These are phyloP conservation scores for Phodopus roborovskii DNA, from an alignment of 2,113 vertebrate species.

Conservation along the genomic window DNA sequence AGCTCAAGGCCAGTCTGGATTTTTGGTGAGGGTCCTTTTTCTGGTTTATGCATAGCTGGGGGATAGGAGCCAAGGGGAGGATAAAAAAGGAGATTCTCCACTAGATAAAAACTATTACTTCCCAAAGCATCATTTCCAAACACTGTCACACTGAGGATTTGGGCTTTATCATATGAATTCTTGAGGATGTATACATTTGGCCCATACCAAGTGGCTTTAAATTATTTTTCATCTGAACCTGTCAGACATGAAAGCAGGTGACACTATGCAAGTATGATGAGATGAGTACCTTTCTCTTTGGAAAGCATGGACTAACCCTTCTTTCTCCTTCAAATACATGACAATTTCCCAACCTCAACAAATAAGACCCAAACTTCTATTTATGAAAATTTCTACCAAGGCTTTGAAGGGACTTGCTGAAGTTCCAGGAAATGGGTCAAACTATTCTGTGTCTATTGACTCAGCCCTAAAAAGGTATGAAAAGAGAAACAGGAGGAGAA, in stretches of 20 bases:
- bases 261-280: neutral
- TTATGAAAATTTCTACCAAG: neutral
- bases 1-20: neutral
- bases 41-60: neutral
- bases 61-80: fast-evolving
- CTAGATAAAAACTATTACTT: neutral
- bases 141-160: neutral
- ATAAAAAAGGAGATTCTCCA: neutral
- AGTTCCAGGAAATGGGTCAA: neutral
- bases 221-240: neutral
- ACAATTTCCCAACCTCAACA: neutral
- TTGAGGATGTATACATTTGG: neutral
- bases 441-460: neutral
- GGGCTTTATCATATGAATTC: neutral
- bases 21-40: neutral
- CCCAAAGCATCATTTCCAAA: neutral
- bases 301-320: neutral
- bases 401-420: neutral
- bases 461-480: neutral
- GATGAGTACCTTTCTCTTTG: neutral
- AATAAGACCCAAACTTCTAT: conserved; percentile 10
- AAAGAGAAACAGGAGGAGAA: neutral
- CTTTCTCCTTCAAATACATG: neutral
- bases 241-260: neutral
- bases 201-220: neutral